Evolutionary conservation across 2,888 invertebrate genomes (phyloP).

Genomic region (Cheilosia vulpina): DNA sequence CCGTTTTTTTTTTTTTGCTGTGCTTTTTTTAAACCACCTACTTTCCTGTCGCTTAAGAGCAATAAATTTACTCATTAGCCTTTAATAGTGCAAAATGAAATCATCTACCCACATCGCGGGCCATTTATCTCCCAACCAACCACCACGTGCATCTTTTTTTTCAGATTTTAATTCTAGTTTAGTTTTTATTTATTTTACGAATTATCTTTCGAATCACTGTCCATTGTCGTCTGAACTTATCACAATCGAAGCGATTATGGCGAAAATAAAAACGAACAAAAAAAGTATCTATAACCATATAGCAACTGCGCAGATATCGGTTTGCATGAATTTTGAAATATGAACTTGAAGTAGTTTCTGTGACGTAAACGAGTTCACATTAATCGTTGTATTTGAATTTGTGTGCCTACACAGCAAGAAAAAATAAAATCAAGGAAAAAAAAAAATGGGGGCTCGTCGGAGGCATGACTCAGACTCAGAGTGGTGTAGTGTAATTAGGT

Average conservation of each 20-base stretch:
- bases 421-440: neutral
- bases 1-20: too few species aligned
- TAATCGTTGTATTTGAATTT: conserved; percentile 29
- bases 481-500: conserved; percentile 45
- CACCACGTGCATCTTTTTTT: too few species aligned
- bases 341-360: conserved; percentile 54
- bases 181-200: too few species aligned
- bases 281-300: conserved; percentile 11
- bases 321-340: conserved; percentile 52
- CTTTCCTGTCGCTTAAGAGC: too few species aligned
- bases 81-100: too few species aligned
- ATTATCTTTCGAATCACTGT: too few species aligned
- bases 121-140: too few species aligned
- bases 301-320: conserved; percentile 50
- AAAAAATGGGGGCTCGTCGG: conserved; percentile 62
- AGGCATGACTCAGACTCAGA: conserved; percentile 51
- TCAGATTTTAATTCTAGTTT: too few species aligned
- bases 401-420: neutral
- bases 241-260: conserved; percentile 29
- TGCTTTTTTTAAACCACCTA: too few species aligned
- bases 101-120: too few species aligned
- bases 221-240: conserved; percentile 7
- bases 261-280: conserved; percentile 20
- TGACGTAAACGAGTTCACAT: conserved; percentile 49
- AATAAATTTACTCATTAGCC: too few species aligned